Conservation (phyloP, 2,797 vertebrate species). For the Tiaroga cobitis region DNA sequence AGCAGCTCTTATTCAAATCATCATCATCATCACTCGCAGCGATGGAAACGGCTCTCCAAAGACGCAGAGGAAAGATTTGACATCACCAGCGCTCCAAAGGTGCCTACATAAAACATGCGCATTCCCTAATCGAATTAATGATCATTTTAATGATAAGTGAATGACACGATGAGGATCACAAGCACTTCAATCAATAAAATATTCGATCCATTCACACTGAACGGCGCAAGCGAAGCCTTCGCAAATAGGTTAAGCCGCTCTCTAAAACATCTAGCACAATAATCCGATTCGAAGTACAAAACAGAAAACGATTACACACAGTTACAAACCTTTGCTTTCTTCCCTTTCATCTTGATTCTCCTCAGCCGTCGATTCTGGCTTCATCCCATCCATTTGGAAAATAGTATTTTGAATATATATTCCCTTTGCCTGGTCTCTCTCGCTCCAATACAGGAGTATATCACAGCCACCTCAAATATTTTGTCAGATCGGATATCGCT, state of each 20-base stretch:
- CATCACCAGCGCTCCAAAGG: slow-evolving; percentile 3
- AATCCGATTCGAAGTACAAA: slow-evolving; percentile 75
- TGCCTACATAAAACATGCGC: neutral
- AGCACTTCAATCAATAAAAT: neutral
- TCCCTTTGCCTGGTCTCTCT: slow-evolving; percentile 68
- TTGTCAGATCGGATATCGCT: slow-evolving; percentile 78
- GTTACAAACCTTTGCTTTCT: slow-evolving; percentile 93
- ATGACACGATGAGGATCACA: slow-evolving; percentile 33
- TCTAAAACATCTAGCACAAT: slow-evolving; percentile 68
- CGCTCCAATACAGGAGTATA: slow-evolving; percentile 76
- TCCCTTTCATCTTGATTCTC: slow-evolving; percentile 94
- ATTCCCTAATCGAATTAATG: slow-evolving; percentile 54
- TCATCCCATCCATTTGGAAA: slow-evolving; percentile 94
- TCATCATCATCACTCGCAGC: neutral
- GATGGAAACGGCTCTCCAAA: neutral
- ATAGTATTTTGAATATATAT: slow-evolving; percentile 75
- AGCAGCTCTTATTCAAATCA: slow-evolving; percentile 5
- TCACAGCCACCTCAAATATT: slow-evolving; percentile 77
- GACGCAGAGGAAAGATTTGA: slow-evolving; percentile 18
- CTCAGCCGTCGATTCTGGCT: slow-evolving; percentile 94
- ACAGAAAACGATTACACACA: slow-evolving; percentile 51
- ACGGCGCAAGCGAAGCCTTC: slow-evolving; percentile 62
- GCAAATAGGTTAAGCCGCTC: slow-evolving; percentile 73
- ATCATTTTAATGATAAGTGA: neutral
- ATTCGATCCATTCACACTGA: slow-evolving; percentile 22